Conservation (phyloP, 2,113 vertebrate species). For the Oreochromis aureus region DNA sequence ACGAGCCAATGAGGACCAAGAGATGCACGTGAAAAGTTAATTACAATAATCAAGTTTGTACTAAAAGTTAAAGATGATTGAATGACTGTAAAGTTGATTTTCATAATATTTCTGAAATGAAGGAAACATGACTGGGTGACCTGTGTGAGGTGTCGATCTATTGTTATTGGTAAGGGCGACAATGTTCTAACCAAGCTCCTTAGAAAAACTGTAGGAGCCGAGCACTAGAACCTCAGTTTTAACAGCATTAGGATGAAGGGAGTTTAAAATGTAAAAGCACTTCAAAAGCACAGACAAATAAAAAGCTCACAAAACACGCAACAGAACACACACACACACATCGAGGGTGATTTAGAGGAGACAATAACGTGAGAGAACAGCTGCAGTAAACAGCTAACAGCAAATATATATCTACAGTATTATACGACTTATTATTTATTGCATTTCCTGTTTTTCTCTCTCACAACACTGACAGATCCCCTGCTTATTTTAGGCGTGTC, state of each 20-base stretch:
- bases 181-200: too few relatives aligned
- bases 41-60: neutral
- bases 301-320: neutral
- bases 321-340: neutral
- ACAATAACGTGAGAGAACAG: neutral
- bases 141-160: too few relatives aligned
- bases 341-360: neutral
- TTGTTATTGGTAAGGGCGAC: too few relatives aligned
- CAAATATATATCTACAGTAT: neutral
- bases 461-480: neutral
- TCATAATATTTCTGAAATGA: neutral
- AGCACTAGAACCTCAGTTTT: neutral
- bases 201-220: too few relatives aligned
- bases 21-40: fast-evolving
- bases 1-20: neutral
- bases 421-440: neutral
- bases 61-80: neutral
- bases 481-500: fast-evolving
- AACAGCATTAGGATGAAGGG: neutral
- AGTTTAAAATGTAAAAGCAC: neutral
- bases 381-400: neutral
- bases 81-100: neutral
- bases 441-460: neutral
- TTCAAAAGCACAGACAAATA: neutral
- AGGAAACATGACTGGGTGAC: too few relatives aligned